Evolutionary conservation across 2,113 vertebrate species (phyloP).

Genomic region (Saguinus imperator): DNA sequence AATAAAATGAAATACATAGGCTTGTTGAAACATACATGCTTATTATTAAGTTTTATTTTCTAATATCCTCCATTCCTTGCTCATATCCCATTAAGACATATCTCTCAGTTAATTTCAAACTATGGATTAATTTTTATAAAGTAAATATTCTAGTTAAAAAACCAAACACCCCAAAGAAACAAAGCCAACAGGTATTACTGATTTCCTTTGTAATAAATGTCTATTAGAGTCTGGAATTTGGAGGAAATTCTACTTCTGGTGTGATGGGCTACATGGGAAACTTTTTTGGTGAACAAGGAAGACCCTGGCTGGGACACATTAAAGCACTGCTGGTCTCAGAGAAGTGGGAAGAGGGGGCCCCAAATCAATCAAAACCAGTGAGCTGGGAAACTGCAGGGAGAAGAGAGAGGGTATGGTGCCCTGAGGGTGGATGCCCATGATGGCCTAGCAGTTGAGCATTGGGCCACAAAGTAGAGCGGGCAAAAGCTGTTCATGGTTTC

Average conservation of each 20-base stretch:
- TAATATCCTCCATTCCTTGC: neutral
- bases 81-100: neutral
- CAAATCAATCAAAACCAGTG: neutral
- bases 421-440: neutral
- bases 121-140: constrained; percentile 19
- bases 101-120: constrained; percentile 13
- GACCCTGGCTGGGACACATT: neutral
- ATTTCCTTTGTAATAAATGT: neutral
- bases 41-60: constrained; percentile 67
- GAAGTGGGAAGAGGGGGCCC: neutral
- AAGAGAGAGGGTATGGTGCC: neutral
- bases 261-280: neutral
- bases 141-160: neutral
- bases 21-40: neutral
- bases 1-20: neutral
- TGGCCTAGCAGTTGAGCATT: neutral
- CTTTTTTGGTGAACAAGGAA: neutral
- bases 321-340: neutral
- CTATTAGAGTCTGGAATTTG: neutral
- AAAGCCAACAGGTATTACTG: neutral
- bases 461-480: neutral
- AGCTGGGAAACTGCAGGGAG: neutral
- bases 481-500: neutral
- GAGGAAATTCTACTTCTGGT: neutral
- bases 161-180: neutral